Evolutionary conservation across 92 coral and sea anemone species (phyloP).

Genomic region (Heteractis magnifica): DNA sequence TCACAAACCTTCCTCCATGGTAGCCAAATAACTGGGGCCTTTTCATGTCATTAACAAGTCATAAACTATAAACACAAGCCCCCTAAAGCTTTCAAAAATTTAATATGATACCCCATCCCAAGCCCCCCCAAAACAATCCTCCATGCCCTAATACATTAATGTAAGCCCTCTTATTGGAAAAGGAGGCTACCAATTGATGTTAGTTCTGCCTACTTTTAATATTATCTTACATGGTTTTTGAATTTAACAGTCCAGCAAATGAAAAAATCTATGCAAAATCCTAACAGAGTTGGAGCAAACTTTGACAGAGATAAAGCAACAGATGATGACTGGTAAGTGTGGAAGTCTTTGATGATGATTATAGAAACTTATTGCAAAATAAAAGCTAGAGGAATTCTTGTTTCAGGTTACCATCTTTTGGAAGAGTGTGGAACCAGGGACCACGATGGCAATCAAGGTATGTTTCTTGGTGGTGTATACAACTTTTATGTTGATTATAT

Average conservation of each 20-base stretch:
- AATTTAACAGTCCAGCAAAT: slow-evolving; percentile 61
- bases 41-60: too few species aligned
- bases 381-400: not conserved
- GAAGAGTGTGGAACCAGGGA: slow-evolving; percentile 97
- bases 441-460: slow-evolving; percentile 99
- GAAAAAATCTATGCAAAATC: slow-evolving; percentile 79
- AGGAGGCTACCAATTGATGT: too few species aligned
- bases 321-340: slow-evolving; percentile 79
- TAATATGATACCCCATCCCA: too few species aligned
- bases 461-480: not conserved
- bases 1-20: too few species aligned
- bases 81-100: too few species aligned
- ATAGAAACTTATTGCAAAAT: not conserved
- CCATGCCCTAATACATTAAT: too few species aligned
- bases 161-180: too few species aligned
- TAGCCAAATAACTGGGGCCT: too few species aligned
- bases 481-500: not conserved
- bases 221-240: not conserved
- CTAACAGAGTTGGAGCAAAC: slow-evolving; percentile 95
- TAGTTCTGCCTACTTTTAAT: too few species aligned
- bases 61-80: too few species aligned
- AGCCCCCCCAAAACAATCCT: too few species aligned
- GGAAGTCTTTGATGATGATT: not conserved
- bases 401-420: slow-evolving; percentile 94
- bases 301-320: slow-evolving; percentile 83